Percentiles rank a stretch among this genome's conserved stretches.
Evolutionary conservation across 2,113 vertebrate genomes (phyloP).

Genomic region (Chamaea fasciata): DNA sequence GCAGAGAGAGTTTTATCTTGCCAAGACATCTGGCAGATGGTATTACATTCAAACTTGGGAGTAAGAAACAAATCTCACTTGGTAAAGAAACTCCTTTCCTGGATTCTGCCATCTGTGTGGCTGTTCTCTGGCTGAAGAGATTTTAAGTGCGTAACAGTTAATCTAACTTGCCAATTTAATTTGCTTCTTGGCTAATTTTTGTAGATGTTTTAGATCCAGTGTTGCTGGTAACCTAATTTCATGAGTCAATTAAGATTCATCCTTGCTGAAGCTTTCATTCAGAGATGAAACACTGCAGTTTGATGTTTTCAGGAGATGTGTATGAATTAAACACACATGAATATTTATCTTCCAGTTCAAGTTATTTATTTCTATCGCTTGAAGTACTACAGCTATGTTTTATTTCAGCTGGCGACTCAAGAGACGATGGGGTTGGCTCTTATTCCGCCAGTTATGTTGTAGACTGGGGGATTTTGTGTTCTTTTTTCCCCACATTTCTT

Average conservation of each 20-base stretch:
- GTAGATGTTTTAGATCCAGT: not conserved
- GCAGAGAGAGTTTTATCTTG: not conserved
- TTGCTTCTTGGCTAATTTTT: conserved; percentile 26
- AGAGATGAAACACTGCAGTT: conserved; percentile 46
- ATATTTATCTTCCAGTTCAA: conserved; percentile 41
- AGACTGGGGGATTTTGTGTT: not conserved
- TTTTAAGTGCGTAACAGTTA: not conserved
- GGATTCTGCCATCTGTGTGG: not conserved
- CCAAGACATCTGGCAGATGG: not conserved
- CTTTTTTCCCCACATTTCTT: not conserved
- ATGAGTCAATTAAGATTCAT: conserved; percentile 33
- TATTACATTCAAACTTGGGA: not conserved
- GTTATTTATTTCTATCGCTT: conserved; percentile 45
- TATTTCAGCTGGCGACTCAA: not conserved
- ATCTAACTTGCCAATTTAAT: conserved; percentile 25
- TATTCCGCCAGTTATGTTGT: not conserved
- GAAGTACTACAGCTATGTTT: conserved; percentile 20
- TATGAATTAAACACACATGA: conserved; percentile 32
- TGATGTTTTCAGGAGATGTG: conserved; percentile 23
- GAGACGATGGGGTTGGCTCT: not conserved
- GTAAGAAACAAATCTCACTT: not conserved
- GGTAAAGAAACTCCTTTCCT: not conserved
- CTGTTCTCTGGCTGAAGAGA: not conserved
- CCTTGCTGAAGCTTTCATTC: conserved; percentile 30
- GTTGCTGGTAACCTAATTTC: conserved; percentile 48